phyloP scores from a whole-genome alignment of 2,888 invertebrate genomes.

The Chrysolina americana region DNA sequence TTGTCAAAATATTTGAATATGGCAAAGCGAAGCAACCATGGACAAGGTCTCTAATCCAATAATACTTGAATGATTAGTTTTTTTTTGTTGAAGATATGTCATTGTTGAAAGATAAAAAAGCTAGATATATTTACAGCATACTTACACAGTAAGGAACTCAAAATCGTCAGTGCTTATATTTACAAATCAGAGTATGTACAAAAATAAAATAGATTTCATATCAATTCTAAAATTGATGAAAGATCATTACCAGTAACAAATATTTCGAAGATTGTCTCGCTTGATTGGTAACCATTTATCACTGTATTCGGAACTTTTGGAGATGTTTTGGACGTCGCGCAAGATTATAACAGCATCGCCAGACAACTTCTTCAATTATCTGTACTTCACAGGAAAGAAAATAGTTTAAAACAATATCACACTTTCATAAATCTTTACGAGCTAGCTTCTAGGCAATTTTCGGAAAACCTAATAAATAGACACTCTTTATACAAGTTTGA shows the following conservation, averaged over 20 bases:
- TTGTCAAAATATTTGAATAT: background rate
- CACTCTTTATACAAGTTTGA: constrained; percentile 27
- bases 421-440: constrained; percentile 24
- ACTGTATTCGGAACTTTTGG: background rate
- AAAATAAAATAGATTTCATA: constrained; percentile 9
- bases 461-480: constrained; percentile 23
- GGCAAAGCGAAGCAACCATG: constrained; percentile 19
- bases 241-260: constrained; percentile 20
- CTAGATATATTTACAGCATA: constrained; percentile 27
- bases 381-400: constrained; percentile 20
- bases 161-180: constrained; percentile 29
- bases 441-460: constrained; percentile 18
- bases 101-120: constrained; percentile 26
- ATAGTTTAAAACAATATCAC: constrained; percentile 32
- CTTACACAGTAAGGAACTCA: constrained; percentile 33
- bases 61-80: background rate
- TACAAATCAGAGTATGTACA: constrained; percentile 20
- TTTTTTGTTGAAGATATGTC: constrained; percentile 20
- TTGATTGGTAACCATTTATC: constrained; percentile 25
- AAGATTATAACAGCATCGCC: constrained; percentile 1
- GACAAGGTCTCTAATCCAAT: constrained; percentile 1
- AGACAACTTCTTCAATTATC: constrained; percentile 14
- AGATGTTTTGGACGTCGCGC: background rate
- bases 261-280: constrained; percentile 20
- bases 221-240: constrained; percentile 16